Conservation (phyloP, 2,888 invertebrate species). For the Ptilodon capucinus region DNA sequence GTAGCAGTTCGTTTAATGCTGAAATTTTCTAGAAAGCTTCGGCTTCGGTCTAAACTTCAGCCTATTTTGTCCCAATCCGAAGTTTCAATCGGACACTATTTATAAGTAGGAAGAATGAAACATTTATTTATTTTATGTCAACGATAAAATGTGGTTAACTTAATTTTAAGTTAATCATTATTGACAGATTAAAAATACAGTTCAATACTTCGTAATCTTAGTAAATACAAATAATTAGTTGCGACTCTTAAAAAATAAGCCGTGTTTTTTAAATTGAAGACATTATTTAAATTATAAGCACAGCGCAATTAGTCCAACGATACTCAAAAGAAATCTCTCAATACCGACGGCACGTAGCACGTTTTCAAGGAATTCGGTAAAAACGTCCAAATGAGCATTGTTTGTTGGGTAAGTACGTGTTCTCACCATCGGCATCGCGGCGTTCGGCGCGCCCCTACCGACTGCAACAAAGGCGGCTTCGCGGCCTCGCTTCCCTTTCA, state of each 20-base stretch:
- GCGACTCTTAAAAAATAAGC: not conserved
- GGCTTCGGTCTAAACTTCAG: too few relatives aligned
- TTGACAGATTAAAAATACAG: not conserved
- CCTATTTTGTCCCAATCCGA: too few relatives aligned
- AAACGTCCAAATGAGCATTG: conserved; percentile 35
- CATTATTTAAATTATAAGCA: not conserved
- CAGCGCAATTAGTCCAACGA: not conserved
- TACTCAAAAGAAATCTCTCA: not conserved
- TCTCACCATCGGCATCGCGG: conserved; percentile 35
- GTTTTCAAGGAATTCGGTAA: conserved; percentile 26
- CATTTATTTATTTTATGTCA: too few relatives aligned
- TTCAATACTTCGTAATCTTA: not conserved
- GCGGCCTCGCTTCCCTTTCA: conserved; percentile 60
- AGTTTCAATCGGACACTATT: too few relatives aligned
- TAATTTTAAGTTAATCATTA: too few relatives aligned
- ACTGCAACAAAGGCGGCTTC: conserved; percentile 56
- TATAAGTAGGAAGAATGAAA: too few relatives aligned
- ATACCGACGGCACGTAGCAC: not conserved
- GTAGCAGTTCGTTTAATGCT: too few relatives aligned
- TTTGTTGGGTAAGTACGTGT: conserved; percentile 33
- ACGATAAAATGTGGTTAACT: not conserved
- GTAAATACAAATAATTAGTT: not conserved
- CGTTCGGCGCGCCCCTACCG: conserved; percentile 16
- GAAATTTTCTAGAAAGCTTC: too few relatives aligned
- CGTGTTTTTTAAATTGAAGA: not conserved